phyloP scores from a whole-genome alignment of 2,888 invertebrate genomes.

The Limnephilus lunatus region DNA sequence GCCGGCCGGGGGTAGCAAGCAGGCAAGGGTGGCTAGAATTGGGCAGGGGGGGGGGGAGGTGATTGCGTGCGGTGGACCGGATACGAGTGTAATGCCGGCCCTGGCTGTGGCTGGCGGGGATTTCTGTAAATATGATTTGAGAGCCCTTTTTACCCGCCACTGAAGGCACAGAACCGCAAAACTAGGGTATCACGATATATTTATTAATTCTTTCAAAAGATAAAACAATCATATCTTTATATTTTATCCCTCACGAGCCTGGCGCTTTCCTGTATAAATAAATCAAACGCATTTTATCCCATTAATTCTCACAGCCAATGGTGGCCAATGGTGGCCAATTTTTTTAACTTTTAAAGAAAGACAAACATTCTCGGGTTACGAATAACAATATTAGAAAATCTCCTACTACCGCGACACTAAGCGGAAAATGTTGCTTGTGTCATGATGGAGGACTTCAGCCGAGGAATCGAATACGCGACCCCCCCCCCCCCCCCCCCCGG shows the following conservation, averaged over 20 bases:
- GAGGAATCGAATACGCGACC: too few species aligned
- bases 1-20: neutral
- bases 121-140: conserved; percentile 50
- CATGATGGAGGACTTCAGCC: too few species aligned
- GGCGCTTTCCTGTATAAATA: neutral
- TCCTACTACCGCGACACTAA: too few species aligned
- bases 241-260: neutral
- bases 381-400: too few species aligned
- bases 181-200: neutral
- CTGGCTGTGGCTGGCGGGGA: neutral
- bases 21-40: neutral
- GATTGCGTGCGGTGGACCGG: conserved; percentile 35
- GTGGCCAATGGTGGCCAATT: neutral
- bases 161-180: neutral
- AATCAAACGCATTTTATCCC: neutral
- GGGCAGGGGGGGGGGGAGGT: neutral
- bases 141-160: conserved; percentile 18
- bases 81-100: conserved; percentile 29
- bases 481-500: too few species aligned
- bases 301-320: neutral
- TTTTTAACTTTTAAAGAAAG: too few species aligned
- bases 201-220: neutral
- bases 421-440: too few species aligned
- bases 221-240: neutral
- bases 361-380: too few species aligned